Conservation (phyloP, 2,113 vertebrate genomes). For the Casuarius casuarius region DNA sequence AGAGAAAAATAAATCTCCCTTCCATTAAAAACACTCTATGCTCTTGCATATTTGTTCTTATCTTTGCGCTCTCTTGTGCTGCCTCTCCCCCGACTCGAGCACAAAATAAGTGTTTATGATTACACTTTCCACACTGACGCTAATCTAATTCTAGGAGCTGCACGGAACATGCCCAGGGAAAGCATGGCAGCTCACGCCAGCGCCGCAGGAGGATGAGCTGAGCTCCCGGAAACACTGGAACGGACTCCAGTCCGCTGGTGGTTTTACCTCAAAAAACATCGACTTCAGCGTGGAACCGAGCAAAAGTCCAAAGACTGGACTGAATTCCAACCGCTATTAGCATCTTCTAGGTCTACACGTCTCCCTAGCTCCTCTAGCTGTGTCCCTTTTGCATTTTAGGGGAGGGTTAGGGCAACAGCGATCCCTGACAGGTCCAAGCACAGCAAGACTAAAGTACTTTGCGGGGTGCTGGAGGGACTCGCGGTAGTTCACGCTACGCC, state of each 20-base stretch:
- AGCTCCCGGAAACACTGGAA: neutral
- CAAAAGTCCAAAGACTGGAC: neutral
- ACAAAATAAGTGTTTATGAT: slow-evolving; percentile 60
- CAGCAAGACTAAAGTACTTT: neutral
- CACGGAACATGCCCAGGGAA: neutral
- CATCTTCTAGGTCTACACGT: neutral
- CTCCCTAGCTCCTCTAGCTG: neutral
- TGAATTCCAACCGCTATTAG: neutral
- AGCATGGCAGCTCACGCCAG: rapidly evolving
- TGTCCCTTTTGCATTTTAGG: neutral
- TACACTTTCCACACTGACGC: slow-evolving; percentile 34
- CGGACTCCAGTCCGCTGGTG: rapidly evolving
- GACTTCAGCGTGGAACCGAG: neutral
- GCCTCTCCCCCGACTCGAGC: slow-evolving; percentile 11
- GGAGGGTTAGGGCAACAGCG: no score
- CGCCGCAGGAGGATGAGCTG: neutral
- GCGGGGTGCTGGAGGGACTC: neutral
- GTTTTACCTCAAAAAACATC: neutral
- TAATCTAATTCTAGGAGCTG: slow-evolving; percentile 31
- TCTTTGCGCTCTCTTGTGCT: neutral
- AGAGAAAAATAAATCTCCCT: slow-evolving; percentile 77
- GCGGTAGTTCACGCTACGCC: neutral
- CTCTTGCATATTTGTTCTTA: slow-evolving; percentile 75
- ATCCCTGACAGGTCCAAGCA: no score
- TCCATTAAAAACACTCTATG: slow-evolving; percentile 72